These are phyloP conservation scores for Microctenopoma lineatum DNA, from an alignment of 2,797 vertebrate genomes.

Conservation along the genomic window DNA sequence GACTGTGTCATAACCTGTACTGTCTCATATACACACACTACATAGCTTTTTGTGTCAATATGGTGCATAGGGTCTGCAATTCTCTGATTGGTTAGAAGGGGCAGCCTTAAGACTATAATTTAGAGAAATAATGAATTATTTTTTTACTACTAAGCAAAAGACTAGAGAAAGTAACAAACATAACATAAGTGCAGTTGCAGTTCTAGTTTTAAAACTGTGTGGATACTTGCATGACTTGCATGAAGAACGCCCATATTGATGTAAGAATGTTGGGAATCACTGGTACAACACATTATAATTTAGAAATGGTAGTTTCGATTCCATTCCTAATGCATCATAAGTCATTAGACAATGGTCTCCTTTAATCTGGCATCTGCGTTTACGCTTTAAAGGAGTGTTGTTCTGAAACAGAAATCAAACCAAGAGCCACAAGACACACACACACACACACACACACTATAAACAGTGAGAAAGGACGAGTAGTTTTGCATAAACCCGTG, in stretches of 20 bases:
- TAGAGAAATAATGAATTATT: neutral
- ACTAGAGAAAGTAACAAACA: neutral
- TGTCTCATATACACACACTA: no score
- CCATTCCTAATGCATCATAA: conserved; percentile 20
- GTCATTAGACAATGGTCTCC: conserved; percentile 27
- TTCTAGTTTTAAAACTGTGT: neutral
- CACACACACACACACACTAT: conserved; percentile 10
- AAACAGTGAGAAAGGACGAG: conserved; percentile 36
- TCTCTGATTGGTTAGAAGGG: no score
- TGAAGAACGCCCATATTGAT: conserved; percentile 10
- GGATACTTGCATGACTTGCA: neutral
- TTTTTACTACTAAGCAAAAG: neutral
- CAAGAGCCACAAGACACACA: conserved; percentile 19
- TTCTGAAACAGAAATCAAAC: conserved; percentile 21
- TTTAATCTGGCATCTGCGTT: conserved; percentile 22
- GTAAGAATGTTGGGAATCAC: conserved; percentile 30
- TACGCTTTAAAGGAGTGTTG: conserved; percentile 6
- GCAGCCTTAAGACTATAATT: no score
- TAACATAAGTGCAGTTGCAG: neutral
- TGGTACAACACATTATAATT: conserved; percentile 26
- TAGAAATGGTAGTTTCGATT: conserved; percentile 27
- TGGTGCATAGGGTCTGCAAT: no score
- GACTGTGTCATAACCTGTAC: no score
- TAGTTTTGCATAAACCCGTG: conserved; percentile 49
- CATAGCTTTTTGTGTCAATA: no score